Evolutionary conservation across 2,888 invertebrate species (phyloP).

Genomic region (Acanthosoma haemorrhoidale): DNA sequence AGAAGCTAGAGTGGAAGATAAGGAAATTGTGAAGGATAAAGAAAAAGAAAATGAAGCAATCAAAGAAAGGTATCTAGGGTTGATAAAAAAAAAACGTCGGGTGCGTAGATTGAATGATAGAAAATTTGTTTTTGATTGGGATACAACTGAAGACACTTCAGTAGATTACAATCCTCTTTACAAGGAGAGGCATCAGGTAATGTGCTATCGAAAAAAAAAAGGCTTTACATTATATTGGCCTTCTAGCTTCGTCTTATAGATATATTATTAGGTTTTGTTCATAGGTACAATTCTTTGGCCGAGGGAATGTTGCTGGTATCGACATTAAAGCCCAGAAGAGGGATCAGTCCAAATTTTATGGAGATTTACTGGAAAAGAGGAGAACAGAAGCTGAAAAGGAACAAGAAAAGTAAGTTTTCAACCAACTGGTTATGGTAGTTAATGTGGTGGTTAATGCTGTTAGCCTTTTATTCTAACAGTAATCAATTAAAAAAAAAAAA

Average conservation of each 20-base stretch:
- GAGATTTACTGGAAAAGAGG: slow-evolving; percentile 87
- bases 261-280: background rate
- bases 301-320: slow-evolving; percentile 96
- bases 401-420: slow-evolving; percentile 42
- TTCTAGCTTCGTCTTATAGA: background rate
- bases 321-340: slow-evolving; percentile 94
- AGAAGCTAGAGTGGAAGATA: slow-evolving; percentile 48
- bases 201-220: too few species aligned
- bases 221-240: background rate
- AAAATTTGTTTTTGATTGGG: slow-evolving; percentile 99
- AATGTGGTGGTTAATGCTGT: too few species aligned
- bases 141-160: slow-evolving; percentile 96
- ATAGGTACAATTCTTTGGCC: slow-evolving; percentile 87
- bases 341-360: slow-evolving; percentile 96
- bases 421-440: too few species aligned
- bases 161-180: slow-evolving; percentile 95
- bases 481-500: too few species aligned
- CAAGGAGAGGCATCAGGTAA: slow-evolving; percentile 85
- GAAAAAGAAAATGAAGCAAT: slow-evolving; percentile 93
- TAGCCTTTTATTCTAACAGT: background rate
- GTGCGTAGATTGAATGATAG: slow-evolving; percentile 92
- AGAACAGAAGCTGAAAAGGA: slow-evolving; percentile 70
- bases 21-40: slow-evolving; percentile 71
- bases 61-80: slow-evolving; percentile 88
- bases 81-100: slow-evolving; percentile 85